Base-by-base conservation (phyloP, 1,140 invertebrate genomes). In the Cyclina sinensis region DNA sequence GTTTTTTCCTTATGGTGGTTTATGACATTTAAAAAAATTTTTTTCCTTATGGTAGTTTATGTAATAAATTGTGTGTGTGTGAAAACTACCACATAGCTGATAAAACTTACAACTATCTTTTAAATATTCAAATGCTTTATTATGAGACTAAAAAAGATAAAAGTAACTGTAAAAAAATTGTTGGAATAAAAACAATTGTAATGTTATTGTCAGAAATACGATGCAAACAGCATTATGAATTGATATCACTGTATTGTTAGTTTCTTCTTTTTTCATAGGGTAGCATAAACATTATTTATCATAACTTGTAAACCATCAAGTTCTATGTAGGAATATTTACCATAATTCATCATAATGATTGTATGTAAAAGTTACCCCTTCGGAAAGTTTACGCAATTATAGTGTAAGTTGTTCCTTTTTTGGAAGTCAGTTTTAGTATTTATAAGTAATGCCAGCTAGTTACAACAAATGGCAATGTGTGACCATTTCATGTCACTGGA, bases 401-500 rank as follows among this genome's bases (percentile, higher is more conserved):
- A 70, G 32, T 70, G 65, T 70, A 43, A 43, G 65, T 43, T 39
- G 16, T 70, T 70, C 21, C 5, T 70, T 39, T 70, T 27, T 70
- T 70, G 1, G 14, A 73, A 46, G 16, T 74, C 46, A 51, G 74
- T 78, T 78, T 4, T 78, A 51, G 70, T 51, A 39, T 74, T 21
- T 74, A 16, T n/a, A 48, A 74, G 0, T 48, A 7, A 70, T 74
- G 70, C 70, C 70, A 74, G 70, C 70, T 48, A 78, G 74, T 54
- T 78, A 78, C 74, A 78, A 78, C 12, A 57, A 78, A 51, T 57
- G 32, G 74, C 48, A 46, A 78, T 78, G n/a, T 70, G 43, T 87
- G 76, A 65, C 73, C 74, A 79, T 79, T 68, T 80, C 85, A 68
- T 80, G 85, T 87, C 74, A 70, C 59, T 43, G 30, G 85, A 87